Evolutionary conservation across 2,113 vertebrate species (phyloP).

Genomic region (rat (Rattus norvegicus)): DNA sequence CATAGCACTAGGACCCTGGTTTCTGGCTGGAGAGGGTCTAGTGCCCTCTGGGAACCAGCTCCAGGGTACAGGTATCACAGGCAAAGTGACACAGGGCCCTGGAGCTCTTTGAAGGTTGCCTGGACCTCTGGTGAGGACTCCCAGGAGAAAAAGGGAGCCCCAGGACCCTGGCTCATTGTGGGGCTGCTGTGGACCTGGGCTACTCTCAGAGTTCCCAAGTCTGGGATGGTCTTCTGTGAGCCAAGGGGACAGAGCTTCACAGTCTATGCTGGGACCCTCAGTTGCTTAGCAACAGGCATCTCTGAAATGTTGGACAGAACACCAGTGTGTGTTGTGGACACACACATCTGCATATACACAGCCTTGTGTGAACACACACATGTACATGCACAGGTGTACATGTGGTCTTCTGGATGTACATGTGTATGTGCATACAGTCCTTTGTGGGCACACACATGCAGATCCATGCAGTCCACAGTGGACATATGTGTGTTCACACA

Average conservation of each 20-base stretch:
- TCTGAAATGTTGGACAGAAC: no score
- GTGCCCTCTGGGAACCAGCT: not conserved
- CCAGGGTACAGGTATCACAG: no score
- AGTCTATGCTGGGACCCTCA: rapidly evolving
- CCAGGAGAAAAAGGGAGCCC: not conserved
- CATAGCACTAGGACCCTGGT: no score
- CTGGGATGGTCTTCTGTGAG: not conserved
- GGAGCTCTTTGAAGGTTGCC: not conserved
- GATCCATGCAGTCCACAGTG: not conserved
- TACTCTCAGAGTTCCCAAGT: not conserved
- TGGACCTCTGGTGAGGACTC: no score
- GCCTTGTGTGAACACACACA: not conserved
- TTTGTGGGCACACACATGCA: not conserved
- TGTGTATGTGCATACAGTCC: not conserved
- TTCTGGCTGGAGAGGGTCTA: not conserved
- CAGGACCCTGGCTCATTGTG: no score
- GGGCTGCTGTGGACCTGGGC: not conserved
- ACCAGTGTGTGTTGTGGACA: not conserved
- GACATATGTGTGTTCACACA: not conserved
- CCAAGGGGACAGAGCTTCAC: not conserved
- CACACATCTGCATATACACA: not conserved
- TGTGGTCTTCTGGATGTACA: not conserved
- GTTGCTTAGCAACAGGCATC: not conserved
- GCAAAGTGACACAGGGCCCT: no score
- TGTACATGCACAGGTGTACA: not conserved